These are phyloP conservation scores for Zaprionus gabonicus DNA, from an alignment of 1,140 invertebrate genomes.

Conservation along the genomic window DNA sequence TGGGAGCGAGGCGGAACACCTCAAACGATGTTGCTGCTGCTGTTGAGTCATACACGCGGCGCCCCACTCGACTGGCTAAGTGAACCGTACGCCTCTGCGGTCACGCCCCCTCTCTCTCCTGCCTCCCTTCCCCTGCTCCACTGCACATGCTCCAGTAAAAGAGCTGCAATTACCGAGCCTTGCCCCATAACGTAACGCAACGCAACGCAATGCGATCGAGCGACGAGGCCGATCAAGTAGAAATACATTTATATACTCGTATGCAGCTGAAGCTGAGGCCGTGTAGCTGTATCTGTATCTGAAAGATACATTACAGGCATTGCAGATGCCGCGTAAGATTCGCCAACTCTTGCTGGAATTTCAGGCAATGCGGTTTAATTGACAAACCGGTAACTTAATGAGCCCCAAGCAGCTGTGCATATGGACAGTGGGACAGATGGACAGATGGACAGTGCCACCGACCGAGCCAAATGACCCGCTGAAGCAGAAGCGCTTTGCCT, in stretches of 20 bases:
- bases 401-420: slow-evolving; percentile 12
- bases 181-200: slow-evolving; percentile 3
- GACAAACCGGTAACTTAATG: slow-evolving; percentile 69
- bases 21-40: not conserved
- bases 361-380: slow-evolving; percentile 58
- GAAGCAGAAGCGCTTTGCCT: slow-evolving; percentile 5
- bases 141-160: not conserved
- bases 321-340: slow-evolving; percentile 8
- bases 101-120: not conserved
- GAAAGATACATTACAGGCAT: slow-evolving; percentile 59
- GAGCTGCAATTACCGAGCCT: not conserved
- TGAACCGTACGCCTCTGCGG: not conserved
- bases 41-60: not conserved
- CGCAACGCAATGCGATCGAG: slow-evolving; percentile 1
- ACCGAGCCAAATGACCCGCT: not conserved
- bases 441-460: not conserved
- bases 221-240: not conserved
- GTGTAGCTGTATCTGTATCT: slow-evolving; percentile 39
- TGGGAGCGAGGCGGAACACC: not conserved
- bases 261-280: not conserved
- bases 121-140: not conserved
- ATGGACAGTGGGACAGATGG: not conserved
- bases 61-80: not conserved
- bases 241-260: not conserved
- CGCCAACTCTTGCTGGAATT: slow-evolving; percentile 43